Evolutionary conservation across 1,140 invertebrate genomes (phyloP), one percentile per base, ranked within the genome.

Genomic region (Procambarus clarkii): DNA sequence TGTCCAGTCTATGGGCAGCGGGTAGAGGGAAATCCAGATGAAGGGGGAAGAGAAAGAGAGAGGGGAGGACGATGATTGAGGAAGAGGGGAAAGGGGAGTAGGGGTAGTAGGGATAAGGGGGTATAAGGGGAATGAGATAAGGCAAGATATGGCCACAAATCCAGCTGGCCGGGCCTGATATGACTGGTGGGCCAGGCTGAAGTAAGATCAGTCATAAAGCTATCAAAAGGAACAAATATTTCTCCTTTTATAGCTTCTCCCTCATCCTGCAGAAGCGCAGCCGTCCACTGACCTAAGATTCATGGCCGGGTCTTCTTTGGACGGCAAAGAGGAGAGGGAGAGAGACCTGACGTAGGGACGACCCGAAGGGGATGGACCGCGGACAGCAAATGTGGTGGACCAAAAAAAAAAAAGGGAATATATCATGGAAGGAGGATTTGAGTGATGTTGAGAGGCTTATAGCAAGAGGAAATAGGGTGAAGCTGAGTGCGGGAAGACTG

Each of bases 141-240:
- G 87, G 79, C 60, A 85, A 91, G 89, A 91, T 91, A 91, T 45
- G 82, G 89, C 89, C 89, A 91, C 89, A 91, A 91, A 91, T 91
- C 89, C 89, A 85, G 82, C 89, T 85, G 82, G 89, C 82, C 82
- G 76, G 76, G 44, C 76, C 76, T 86, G 89, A 91, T 91, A 91
- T 91, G 89, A 91, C 89, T 91, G 85, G 89, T 91, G 89, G 89
- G 48, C 83, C 81, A 8, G 54, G 76, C 89, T 91, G 89, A 91
- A 91, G 89, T 91, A 91, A 91, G 89, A 91, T 91, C 89, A 76
- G 89, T 91, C 89, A 91, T 91, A 91, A 91, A 91, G 76, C 89
- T 91, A 91, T 91, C 89, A 91, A 18, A 82, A 85, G 82, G 82
- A 91, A 91, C 89, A 91, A 91, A 91, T 91, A 91, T 91, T 91